Evolutionary conservation across 1,140 invertebrate genomes (phyloP), one percentile per base, ranked within the genome.

Genomic region (Drosophila burlai): DNA sequence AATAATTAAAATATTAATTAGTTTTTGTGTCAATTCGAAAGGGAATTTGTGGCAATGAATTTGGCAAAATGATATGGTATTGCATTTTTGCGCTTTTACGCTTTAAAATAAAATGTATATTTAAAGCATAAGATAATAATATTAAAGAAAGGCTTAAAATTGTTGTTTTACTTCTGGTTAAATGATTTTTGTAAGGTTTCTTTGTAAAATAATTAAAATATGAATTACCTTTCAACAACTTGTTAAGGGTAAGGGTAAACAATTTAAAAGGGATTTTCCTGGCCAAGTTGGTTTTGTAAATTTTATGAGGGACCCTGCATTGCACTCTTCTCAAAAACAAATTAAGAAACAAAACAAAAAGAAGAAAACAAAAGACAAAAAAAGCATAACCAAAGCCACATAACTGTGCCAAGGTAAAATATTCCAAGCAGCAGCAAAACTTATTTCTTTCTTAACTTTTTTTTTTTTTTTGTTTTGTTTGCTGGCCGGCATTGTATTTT

Each of bases 381-480:
- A 60, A 71, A 72, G 59, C 50, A 43, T 72, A 72, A 65, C 64
- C 83, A 87, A 73, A 89, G 77, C 81, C 84, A 42, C 84, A 83
- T 89, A 87, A 87, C 83, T 86, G 83, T 86, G 84, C 83, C 83
- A 86, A 86, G 83, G 83, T 83, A 18, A 58, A 61, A 54, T 64
- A 73, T 61, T 52, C 67, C 67, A 73, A 73, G 67, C 67, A 50
- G 21, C 45, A 72, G 60, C 49, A 61, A 55, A 60, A 60, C 77
- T n/a, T 63, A 40, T 62, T 71, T 76, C 21, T 73, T 62, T 61
- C 40, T 59, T 36, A 4, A 6, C 21, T 46, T 15, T 5, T 29
- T 57, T 65, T 29, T 24, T 21, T 24, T 21, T 21, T 50, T 5
- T 40, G 29, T 58, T 34, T 61, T 54, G 24, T 21, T 24, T 66